Base-by-base conservation (phyloP, 2,797 vertebrate genomes). In the Smutsia temminckii region DNA sequence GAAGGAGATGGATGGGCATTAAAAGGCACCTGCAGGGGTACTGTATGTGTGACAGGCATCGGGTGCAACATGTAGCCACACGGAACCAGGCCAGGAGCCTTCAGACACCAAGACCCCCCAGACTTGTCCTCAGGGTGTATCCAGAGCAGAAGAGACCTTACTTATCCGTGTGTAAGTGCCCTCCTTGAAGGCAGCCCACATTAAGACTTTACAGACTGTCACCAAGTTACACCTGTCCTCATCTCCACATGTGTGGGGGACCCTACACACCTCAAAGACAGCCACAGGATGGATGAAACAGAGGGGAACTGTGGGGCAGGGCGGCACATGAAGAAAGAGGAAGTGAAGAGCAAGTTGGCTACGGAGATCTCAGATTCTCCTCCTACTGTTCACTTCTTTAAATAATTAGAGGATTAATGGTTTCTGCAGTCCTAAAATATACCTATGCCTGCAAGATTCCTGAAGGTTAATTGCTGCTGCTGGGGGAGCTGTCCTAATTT, bases 391-490 rank as follows among this genome's bases (percentile, higher is more conserved):
- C 77, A 25, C 9, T 83, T 83, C 95, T 96, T 90, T 97, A 96
- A 96, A 95, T 96, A 91, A 91, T 32, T 51, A 89, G 91, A 93
- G 95, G 91, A 79, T 97, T 95, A 97, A 96, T 94, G 71, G 55
- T 86, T 95, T 97, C 90, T 88, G 74, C 68, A 51, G 57, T 96
- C 80, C 92, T 96, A 93, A 97, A 97, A 95, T 95, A 91, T 18
- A 96, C 83, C 91, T 92, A 8, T 57, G 91, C 46, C 80, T 90
- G 87, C 68, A 72, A 92, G 72, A 53, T 95, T 97, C 64, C 96
- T 94, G 80, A 97, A 97, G 93, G 95, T 96, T 97, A 97, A 97
- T 96, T 95, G 95, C 91, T 85, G 69, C 84, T 88, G 51, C 94
- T 95, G n/a, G 71, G 92, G 95, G 91, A 93, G 80, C 89, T 96